phyloP scores from a whole-genome alignment of 2,797 vertebrate genomes.

The Amphiprion clarkii region DNA sequence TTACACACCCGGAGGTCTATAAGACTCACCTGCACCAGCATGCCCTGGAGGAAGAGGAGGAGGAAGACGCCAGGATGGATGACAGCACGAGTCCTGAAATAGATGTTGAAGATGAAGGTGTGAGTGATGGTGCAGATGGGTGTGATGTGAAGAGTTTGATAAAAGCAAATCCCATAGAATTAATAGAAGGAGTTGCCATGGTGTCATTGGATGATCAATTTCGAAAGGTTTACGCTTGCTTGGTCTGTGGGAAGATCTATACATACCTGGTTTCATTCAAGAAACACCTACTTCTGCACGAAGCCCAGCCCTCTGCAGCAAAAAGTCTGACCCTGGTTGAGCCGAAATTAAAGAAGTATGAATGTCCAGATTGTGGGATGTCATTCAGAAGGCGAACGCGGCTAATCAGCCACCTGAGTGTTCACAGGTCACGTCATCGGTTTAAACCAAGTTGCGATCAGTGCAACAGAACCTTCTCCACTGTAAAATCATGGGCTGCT shows the following conservation, averaged over 20 bases:
- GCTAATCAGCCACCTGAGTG: slow-evolving; percentile 64
- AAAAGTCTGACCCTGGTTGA: accelerated
- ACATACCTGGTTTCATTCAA: slow-evolving; percentile 67
- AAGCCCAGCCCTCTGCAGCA: accelerated
- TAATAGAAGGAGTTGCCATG: neutral
- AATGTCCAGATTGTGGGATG: slow-evolving; percentile 75
- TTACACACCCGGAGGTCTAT: slow-evolving; percentile 51
- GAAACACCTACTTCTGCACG: slow-evolving; percentile 74
- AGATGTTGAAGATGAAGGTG: slow-evolving; percentile 1
- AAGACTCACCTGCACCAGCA: slow-evolving; percentile 70
- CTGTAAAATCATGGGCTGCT: slow-evolving; percentile 34
- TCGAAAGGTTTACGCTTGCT: slow-evolving; percentile 59
- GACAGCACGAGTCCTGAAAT: neutral
- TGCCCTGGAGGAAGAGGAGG: slow-evolving; percentile 34
- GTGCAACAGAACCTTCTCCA: slow-evolving; percentile 72
- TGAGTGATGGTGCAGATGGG: neutral
- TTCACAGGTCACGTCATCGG: slow-evolving; percentile 34
- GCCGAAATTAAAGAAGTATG: slow-evolving; percentile 20
- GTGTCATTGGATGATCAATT: neutral
- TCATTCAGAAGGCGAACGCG: slow-evolving; percentile 50
- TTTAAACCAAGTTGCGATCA: slow-evolving; percentile 56
- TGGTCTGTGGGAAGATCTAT: slow-evolving; percentile 78
- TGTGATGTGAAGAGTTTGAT: slow-evolving; percentile 12
- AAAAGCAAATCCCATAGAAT: slow-evolving; percentile 14
- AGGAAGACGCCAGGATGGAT: neutral